Conservation (phyloP, 2,113 vertebrate genomes). For the Calypte anna region DNA sequence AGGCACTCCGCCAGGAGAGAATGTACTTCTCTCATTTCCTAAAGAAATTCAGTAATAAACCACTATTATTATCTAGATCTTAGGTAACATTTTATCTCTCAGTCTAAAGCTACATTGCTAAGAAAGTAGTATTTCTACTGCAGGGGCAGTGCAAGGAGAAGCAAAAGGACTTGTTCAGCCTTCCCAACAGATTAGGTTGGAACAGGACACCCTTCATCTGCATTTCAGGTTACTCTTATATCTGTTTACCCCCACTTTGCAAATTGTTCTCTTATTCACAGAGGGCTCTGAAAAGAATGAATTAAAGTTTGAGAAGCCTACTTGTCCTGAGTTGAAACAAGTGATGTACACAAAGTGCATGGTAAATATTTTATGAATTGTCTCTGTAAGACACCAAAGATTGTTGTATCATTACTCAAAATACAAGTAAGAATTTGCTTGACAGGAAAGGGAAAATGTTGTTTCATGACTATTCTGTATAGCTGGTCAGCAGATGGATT, state of each 20-base stretch:
- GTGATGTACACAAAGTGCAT: not conserved
- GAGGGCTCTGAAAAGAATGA: not conserved
- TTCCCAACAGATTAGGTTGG: not conserved
- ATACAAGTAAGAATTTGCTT: not conserved
- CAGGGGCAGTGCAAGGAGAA: not conserved
- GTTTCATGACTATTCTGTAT: not conserved
- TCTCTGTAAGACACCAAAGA: not conserved
- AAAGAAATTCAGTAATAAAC: not conserved
- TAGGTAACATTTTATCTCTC: not conserved
- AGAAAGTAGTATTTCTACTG: not conserved
- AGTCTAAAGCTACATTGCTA: not conserved
- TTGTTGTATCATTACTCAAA: constrained; percentile 5
- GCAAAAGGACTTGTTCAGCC: not conserved
- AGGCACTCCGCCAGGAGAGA: not conserved
- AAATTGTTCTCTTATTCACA: not conserved
- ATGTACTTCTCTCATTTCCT: not conserved
- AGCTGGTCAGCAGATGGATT: not conserved
- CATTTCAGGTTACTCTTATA: not conserved
- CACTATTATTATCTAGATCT: not conserved
- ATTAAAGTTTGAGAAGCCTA: not conserved
- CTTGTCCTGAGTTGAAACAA: not conserved
- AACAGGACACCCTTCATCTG: not conserved
- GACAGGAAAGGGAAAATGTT: not conserved
- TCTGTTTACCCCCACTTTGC: not conserved
- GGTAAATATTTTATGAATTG: constrained; percentile 31